phyloP scores from a whole-genome alignment of 1,140 invertebrate species.

The Meloidogyne floridensis region DNA sequence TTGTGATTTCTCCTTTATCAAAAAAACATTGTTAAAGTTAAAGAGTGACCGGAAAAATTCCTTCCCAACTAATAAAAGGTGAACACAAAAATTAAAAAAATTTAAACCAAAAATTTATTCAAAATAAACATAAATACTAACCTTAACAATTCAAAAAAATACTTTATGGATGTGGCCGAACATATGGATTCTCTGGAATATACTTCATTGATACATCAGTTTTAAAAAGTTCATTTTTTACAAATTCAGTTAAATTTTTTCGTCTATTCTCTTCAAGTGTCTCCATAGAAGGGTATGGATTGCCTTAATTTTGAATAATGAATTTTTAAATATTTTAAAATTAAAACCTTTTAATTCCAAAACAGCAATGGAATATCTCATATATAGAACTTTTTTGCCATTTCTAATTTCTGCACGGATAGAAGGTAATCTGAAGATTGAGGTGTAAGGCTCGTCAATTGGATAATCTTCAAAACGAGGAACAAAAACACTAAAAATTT shows the following conservation, averaged over 20 bases:
- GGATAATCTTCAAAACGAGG: conserved; percentile 45
- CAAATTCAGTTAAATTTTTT: conserved; percentile 18
- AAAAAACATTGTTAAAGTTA: too few species aligned
- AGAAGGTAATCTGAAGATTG: conserved; percentile 47
- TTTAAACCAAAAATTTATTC: background rate
- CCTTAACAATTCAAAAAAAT: background rate
- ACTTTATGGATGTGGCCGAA: background rate
- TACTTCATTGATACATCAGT: conserved; percentile 9
- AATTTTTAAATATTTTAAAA: background rate
- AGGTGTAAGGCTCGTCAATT: conserved; percentile 49
- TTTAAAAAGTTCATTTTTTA: conserved; percentile 18
- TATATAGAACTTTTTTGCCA: conserved; percentile 43
- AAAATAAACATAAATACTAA: background rate
- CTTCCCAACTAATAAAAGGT: too few species aligned
- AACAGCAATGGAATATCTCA: conserved; percentile 44
- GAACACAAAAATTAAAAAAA: too few species aligned
- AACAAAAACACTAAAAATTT: conserved; percentile 33
- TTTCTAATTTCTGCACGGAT: conserved; percentile 33
- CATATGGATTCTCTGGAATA: background rate
- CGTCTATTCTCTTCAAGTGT: conserved; percentile 9
- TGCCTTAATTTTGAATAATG: conserved; percentile 12
- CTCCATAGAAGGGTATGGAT: conserved; percentile 27
- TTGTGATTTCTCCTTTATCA: too few species aligned
- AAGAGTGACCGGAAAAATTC: too few species aligned
- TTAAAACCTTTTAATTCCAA: conserved; percentile 54